Conservation (phyloP, 2,113 vertebrate genomes). For the Tetrax tetrax region DNA sequence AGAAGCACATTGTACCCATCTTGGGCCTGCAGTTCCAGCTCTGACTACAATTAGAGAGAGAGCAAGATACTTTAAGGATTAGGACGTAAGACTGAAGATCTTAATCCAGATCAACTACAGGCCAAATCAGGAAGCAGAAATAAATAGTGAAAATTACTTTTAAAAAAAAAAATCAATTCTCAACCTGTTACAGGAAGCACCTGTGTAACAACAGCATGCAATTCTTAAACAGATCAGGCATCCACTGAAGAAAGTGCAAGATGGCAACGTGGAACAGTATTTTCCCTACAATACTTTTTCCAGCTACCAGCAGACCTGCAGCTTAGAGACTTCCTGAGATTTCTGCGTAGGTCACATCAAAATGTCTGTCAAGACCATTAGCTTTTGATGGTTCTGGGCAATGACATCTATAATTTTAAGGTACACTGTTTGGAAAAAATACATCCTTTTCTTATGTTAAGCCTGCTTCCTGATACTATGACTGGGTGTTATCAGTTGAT, state of each 20-base stretch:
- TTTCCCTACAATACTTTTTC: not conserved
- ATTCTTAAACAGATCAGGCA: not conserved
- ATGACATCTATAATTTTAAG: not conserved
- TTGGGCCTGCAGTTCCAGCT: not conserved
- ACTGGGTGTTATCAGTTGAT: not conserved
- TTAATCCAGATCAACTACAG: not conserved
- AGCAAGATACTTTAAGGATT: not conserved
- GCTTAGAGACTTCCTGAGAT: not conserved
- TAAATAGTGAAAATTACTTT: not conserved
- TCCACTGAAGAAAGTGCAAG: not conserved
- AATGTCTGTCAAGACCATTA: not conserved
- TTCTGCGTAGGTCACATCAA: not conserved
- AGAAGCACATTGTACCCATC: not conserved
- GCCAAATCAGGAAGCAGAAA: not conserved
- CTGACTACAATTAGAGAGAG: not conserved
- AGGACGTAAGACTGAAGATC: not conserved
- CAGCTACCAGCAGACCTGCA: not conserved
- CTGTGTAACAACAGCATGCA: not conserved
- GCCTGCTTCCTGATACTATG: not conserved
- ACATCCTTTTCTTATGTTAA: not conserved
- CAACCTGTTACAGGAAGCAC: not conserved
- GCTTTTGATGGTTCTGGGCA: not conserved
- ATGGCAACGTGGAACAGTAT: rapidly evolving
- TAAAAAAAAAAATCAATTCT: not conserved
- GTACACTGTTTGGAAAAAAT: not conserved